These are phyloP conservation scores for Odontocolon sp. DNA, from an alignment of 2,888 invertebrate species.

Conservation along the genomic window DNA sequence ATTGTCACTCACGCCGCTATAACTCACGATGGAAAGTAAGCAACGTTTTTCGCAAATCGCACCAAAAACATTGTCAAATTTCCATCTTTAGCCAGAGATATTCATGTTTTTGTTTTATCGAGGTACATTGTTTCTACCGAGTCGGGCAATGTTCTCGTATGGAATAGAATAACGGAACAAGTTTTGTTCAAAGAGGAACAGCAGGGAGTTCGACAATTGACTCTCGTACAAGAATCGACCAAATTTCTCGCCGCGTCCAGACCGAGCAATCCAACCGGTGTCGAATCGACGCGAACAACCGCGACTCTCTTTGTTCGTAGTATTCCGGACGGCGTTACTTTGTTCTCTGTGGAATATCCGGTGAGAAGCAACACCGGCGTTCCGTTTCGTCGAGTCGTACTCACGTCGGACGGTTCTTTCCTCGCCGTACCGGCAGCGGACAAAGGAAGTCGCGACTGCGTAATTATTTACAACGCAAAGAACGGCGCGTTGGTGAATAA, in stretches of 20 bases:
- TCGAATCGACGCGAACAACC: constrained; percentile 85
- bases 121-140: constrained; percentile 94
- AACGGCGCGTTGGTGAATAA: constrained; percentile 85
- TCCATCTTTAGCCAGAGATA: neutral
- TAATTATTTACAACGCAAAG: constrained; percentile 91
- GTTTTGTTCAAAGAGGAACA: constrained; percentile 93
- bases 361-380: constrained; percentile 87
- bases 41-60: too few relatives aligned
- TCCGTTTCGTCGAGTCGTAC: constrained; percentile 88
- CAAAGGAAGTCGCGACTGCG: constrained; percentile 89
- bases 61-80: neutral
- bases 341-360: constrained; percentile 92
- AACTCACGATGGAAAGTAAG: constrained; percentile 90
- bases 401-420: constrained; percentile 91
- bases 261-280: constrained; percentile 84
- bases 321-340: constrained; percentile 89
- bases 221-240: constrained; percentile 88
- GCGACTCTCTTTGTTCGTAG: constrained; percentile 87
- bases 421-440: constrained; percentile 92
- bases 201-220: constrained; percentile 88
- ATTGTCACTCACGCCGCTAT: constrained; percentile 96
- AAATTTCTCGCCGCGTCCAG: constrained; percentile 90
- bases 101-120: constrained; percentile 54
- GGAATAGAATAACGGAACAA: constrained; percentile 90
- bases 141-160: constrained; percentile 94